Conservation (phyloP, 2,888 invertebrate species). For the Leptura quadrifasciata region DNA sequence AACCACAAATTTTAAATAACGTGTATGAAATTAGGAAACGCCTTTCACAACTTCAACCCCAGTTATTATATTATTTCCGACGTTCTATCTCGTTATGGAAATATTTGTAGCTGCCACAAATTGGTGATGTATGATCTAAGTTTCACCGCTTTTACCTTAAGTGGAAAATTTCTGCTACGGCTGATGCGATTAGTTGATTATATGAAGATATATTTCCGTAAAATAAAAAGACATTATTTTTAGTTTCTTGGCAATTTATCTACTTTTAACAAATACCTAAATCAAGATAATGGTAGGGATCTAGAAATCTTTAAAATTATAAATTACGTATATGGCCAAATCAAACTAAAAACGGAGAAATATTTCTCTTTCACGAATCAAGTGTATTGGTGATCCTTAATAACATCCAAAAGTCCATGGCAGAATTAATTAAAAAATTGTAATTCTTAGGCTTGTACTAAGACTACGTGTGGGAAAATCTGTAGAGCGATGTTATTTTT, state of each 20-base stretch:
- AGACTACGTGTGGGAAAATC: too few relatives aligned
- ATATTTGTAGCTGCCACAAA: conserved; percentile 25
- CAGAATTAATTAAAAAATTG: too few relatives aligned
- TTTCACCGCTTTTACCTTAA: conserved; percentile 6
- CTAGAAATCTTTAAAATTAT: not conserved
- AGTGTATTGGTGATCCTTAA: too few relatives aligned
- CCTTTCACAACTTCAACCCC: not conserved
- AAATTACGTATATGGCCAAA: not conserved
- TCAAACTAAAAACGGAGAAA: too few relatives aligned
- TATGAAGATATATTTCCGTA: not conserved
- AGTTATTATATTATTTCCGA: conserved; percentile 12
- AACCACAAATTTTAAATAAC: not conserved
- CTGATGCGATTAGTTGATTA: not conserved
- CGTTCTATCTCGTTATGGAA: not conserved
- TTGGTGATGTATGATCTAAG: conserved; percentile 15
- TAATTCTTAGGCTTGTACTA: too few relatives aligned
- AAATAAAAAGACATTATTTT: conserved; percentile 3
- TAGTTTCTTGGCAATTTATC: conserved; percentile 1
- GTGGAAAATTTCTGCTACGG: conserved; percentile 17
- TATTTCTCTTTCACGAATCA: too few relatives aligned
- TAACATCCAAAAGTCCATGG: too few relatives aligned
- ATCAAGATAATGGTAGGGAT: not conserved
- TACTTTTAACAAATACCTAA: conserved; percentile 22
- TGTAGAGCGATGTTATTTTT: too few relatives aligned
- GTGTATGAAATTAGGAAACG: not conserved